Evolutionary conservation across 2,797 vertebrate genomes (phyloP).

Genomic region (Potorous gilbertii): DNA sequence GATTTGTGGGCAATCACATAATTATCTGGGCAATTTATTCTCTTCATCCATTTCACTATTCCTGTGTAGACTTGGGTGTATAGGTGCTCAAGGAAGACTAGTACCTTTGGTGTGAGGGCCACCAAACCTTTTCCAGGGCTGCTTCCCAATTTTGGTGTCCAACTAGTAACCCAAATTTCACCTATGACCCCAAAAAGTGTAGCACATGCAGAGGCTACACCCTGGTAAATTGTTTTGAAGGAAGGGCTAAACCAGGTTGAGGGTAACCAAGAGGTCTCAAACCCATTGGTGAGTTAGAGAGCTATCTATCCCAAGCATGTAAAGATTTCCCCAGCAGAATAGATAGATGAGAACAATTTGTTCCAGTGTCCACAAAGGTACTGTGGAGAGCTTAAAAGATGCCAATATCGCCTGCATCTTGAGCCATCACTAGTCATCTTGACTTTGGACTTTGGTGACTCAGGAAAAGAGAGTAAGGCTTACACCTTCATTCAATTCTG

Average conservation of each 20-base stretch:
- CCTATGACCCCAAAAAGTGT: background rate
- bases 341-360: background rate
- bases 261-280: background rate
- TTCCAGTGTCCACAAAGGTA: background rate
- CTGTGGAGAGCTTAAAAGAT: background rate
- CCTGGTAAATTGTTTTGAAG: background rate
- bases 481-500: background rate
- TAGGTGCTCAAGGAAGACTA: background rate
- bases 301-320: background rate
- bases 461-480: background rate
- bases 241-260: background rate
- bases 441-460: background rate
- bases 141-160: background rate
- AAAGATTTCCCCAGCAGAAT: background rate
- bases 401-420: background rate
- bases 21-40: background rate
- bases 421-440: background rate
- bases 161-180: background rate
- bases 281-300: background rate
- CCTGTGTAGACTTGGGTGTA: background rate
- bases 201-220: background rate
- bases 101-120: background rate
- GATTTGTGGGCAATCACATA: background rate
- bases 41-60: background rate
- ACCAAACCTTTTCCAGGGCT: background rate